These are phyloP conservation scores for Neosilurus mollespiculum DNA, from an alignment of 2,797 vertebrate genomes.

Conservation along the genomic window DNA sequence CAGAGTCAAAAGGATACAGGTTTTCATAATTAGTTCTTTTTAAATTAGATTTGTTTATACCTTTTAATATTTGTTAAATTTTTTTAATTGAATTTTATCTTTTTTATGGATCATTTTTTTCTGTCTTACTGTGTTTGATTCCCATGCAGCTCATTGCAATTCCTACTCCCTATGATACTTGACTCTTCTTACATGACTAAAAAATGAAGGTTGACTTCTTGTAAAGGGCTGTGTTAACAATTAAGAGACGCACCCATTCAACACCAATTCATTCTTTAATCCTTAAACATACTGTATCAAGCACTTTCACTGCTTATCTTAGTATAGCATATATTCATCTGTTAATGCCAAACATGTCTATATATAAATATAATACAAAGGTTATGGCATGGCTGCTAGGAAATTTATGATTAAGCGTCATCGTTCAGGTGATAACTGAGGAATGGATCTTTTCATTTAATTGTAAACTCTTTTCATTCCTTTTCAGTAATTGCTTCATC, in stretches of 20 bases:
- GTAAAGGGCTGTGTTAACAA: constrained; percentile 59
- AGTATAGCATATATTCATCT: not conserved
- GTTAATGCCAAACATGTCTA: not conserved
- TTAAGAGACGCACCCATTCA: not conserved
- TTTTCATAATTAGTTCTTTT: not conserved
- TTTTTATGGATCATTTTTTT: not conserved
- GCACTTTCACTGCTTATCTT: not conserved
- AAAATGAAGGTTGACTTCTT: constrained; percentile 57
- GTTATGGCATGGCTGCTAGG: not conserved
- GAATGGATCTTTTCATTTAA: not conserved
- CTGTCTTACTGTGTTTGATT: not conserved
- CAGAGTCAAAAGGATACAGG: not conserved
- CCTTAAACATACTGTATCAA: not conserved
- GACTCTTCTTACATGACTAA: constrained; percentile 56
- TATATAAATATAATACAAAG: not conserved
- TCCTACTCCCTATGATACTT: too few species aligned
- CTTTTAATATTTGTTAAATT: not conserved
- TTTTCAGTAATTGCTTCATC: not conserved
- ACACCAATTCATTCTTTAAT: not conserved
- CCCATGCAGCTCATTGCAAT: too few species aligned
- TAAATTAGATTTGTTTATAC: not conserved
- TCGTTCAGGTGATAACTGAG: not conserved
- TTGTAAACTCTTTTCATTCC: not conserved
- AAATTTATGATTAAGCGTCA: not conserved
- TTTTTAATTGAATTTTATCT: not conserved